phyloP scores from a whole-genome alignment of 2,888 invertebrate genomes.

The Pocota personata region DNA sequence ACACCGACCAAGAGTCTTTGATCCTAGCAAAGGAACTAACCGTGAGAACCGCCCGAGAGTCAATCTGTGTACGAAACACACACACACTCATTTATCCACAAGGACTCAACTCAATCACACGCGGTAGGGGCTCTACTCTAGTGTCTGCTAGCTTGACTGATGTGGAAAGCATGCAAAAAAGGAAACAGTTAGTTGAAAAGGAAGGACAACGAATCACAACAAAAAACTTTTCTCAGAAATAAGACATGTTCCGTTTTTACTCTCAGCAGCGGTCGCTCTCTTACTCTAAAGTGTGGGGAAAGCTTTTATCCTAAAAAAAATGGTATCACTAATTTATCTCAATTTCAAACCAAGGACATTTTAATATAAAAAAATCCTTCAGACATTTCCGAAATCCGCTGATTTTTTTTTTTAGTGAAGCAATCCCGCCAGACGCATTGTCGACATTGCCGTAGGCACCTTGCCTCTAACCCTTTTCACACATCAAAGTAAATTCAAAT shows the following conservation, averaged over 20 bases:
- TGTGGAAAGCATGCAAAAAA: slow-evolving; percentile 62
- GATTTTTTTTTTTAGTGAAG: background rate
- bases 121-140: slow-evolving; percentile 35
- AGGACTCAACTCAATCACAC: slow-evolving; percentile 48
- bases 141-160: slow-evolving; percentile 58
- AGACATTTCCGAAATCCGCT: background rate
- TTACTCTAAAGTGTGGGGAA: slow-evolving; percentile 48
- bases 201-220: slow-evolving; percentile 29
- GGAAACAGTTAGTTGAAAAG: slow-evolving; percentile 56
- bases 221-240: slow-evolving; percentile 20
- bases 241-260: slow-evolving; percentile 13
- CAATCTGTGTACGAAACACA: slow-evolving; percentile 33
- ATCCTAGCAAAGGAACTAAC: slow-evolving; percentile 61
- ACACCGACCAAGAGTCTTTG: slow-evolving; percentile 64
- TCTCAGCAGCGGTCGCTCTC: slow-evolving; percentile 17
- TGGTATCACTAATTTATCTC: background rate
- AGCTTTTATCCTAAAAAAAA: slow-evolving; percentile 28
- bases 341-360: background rate
- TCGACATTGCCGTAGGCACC: background rate
- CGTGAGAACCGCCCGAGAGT: slow-evolving; percentile 60
- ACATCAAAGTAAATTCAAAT: slow-evolving; percentile 23
- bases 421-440: background rate
- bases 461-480: background rate
- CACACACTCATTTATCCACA: slow-evolving; percentile 11
- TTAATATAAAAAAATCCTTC: background rate